Evolutionary conservation across 1,140 invertebrate species (phyloP), one percentile per base, ranked within the genome.

Genomic region (Drosophila sproati): DNA sequence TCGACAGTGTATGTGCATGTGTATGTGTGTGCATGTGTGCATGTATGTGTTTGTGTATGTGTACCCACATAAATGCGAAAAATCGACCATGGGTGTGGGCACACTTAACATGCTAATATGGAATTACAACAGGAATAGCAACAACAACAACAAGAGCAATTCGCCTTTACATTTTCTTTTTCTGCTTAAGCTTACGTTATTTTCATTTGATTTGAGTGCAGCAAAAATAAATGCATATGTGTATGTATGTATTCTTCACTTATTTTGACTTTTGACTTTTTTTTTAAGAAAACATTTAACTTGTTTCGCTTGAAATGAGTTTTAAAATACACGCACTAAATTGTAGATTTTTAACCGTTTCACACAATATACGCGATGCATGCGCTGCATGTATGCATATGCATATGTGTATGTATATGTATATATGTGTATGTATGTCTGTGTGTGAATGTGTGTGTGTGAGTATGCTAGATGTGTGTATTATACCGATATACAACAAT

Each of bases 401-500:
- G 5, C 47, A 37, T 61, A 54, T 41, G 41, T 72, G 31, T 55
- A 73, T 80, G 83, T 37, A 66, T 66, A 66, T 63, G 60, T 45
- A 47, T 56, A 54, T 37, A 73, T 66, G 43, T 48, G 37, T 77
- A 50, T 73, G 5, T 52, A 37, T 61, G 54, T 41, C 37, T 72
- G 31, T 75, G 39, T 77, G 41, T 78, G 48, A 72, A 39, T 80
- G 68, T 61, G 54, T 59, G 62, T 66, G 62, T 74, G 77, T 80
- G 64, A 77, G 69, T 85, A 76, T 78, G 80, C 80, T 82, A 82
- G 69, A 83, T 83, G 80, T 86, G 82, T 86, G 78, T 86, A 82
- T 80, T 86, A 80, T 87, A 88, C 85, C 83, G 77, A 88, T 87
- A 89, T 87, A 87, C 80, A 88, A 88, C 77, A 88, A 88, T 89